Percentiles rank a stretch among this genome's conserved stretches.
These are phyloP conservation scores for Disparrhopalites patrizii DNA, from an alignment of 2,888 invertebrate species.

Conservation along the genomic window DNA sequence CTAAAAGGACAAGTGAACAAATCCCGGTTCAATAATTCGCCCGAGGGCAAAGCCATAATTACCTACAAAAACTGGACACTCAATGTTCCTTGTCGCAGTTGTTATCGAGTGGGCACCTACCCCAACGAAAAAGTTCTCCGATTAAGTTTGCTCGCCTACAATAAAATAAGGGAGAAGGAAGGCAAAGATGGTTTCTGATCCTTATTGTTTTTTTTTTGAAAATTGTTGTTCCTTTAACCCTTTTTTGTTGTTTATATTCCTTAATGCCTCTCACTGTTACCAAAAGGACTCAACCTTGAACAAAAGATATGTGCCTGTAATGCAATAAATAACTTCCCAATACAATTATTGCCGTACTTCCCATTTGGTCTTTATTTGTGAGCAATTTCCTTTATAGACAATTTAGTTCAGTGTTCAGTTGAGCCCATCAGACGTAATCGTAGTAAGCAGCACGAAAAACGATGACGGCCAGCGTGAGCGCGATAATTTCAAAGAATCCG, in stretches of 20 bases:
- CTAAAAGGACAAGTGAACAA: neutral
- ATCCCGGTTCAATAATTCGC: neutral
- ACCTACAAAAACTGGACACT: neutral
- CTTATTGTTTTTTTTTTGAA: neutral
- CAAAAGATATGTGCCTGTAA: neutral
- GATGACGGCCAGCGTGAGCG: neutral
- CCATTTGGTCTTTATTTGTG: neutral
- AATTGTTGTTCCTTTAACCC: neutral
- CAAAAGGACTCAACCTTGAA: no score
- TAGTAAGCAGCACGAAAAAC: neutral
- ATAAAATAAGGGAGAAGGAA: neutral
- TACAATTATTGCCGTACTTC: neutral
- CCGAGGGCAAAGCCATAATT: neutral
- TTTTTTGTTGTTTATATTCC: neutral
- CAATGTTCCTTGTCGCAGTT: neutral
- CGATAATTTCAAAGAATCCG: neutral
- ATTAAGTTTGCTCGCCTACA: neutral
- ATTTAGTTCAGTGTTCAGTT: neutral
- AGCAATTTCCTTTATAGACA: neutral
- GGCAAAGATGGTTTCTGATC: neutral
- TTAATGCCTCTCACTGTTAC: no score
- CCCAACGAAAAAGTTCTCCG: conserved; percentile 1
- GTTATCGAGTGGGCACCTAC: neutral
- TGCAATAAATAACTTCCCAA: neutral
- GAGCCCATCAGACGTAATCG: neutral